Conservation (phyloP, 2,797 vertebrate species). For the Poeciliopsis gracilis region DNA sequence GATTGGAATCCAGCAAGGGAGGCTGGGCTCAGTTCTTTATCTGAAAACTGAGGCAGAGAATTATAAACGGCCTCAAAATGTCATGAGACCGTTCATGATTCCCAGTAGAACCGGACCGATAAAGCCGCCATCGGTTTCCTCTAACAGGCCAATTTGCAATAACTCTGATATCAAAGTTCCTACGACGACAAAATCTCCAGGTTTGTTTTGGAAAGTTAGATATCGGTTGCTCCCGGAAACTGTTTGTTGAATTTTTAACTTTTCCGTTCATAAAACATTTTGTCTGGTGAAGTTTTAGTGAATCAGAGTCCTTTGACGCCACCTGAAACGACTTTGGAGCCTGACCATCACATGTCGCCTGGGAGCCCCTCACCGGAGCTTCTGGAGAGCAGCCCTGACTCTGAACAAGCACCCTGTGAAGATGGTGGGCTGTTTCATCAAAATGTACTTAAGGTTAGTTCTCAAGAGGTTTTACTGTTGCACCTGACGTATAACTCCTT, state of each 20-base stretch:
- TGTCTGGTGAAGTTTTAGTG: slow-evolving; percentile 15
- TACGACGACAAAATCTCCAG: slow-evolving; percentile 19
- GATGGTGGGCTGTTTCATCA: slow-evolving; percentile 53
- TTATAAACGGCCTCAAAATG: too few relatives aligned
- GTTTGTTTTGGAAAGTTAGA: slow-evolving; percentile 37
- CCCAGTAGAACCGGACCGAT: slow-evolving; percentile 17
- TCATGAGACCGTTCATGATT: not conserved
- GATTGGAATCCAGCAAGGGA: slow-evolving; percentile 80
- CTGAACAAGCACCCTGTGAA: slow-evolving; percentile 16
- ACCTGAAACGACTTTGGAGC: not conserved
- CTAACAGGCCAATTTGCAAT: not conserved
- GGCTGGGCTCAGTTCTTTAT: slow-evolving; percentile 82
- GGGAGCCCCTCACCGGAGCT: not conserved
- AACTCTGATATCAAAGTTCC: not conserved
- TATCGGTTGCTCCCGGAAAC: not conserved
- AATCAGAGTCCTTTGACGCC: slow-evolving; percentile 15
- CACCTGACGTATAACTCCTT: not conserved
- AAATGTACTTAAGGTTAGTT: slow-evolving; percentile 62
- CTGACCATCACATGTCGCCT: not conserved
- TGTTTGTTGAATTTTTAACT: not conserved
- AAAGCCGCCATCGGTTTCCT: not conserved
- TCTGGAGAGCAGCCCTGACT: slow-evolving; percentile 15
- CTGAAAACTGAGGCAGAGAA: slow-evolving; percentile 58
- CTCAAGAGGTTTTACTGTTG: not conserved
- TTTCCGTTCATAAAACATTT: not conserved